phyloP scores from a whole-genome alignment of 2,113 vertebrate genomes.

The Thymallus thymallus region DNA sequence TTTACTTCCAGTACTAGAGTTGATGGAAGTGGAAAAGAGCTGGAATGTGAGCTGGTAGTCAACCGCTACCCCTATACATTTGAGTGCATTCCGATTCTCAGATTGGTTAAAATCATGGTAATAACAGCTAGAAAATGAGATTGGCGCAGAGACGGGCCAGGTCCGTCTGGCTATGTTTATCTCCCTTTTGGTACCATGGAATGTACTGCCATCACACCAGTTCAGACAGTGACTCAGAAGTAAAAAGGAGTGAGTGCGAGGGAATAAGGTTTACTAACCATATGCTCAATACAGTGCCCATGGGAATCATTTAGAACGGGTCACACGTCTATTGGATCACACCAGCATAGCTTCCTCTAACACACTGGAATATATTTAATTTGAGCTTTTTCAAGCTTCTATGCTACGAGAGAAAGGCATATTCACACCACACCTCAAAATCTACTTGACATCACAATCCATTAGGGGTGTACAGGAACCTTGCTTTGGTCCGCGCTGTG shows the following conservation, averaged over 20 bases:
- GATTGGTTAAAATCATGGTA: not conserved
- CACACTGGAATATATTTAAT: too few relatives aligned
- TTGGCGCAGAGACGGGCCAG: not conserved
- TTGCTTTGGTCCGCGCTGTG: too few relatives aligned
- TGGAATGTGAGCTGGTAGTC: too few relatives aligned
- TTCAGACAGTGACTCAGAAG: conserved; percentile 37
- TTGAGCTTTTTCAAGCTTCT: too few relatives aligned
- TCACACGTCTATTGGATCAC: not conserved
- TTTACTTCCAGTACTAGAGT: not conserved
- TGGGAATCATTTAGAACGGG: not conserved
- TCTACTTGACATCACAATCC: too few relatives aligned
- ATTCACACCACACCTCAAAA: too few relatives aligned
- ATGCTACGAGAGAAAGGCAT: too few relatives aligned
- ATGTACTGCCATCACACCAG: not conserved
- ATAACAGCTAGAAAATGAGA: not conserved
- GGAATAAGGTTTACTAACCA: conserved; percentile 31
- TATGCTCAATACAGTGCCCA: conserved; percentile 23
- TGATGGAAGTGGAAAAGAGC: not conserved
- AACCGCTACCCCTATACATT: not conserved
- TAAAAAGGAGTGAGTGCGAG: conserved; percentile 18
- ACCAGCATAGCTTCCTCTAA: not conserved
- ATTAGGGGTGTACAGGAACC: too few relatives aligned
- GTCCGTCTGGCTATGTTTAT: conserved; percentile 3
- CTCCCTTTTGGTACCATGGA: not conserved
- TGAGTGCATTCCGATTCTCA: not conserved